phyloP scores from a whole-genome alignment of 2,797 vertebrate genomes.

The Mus spretus region DNA sequence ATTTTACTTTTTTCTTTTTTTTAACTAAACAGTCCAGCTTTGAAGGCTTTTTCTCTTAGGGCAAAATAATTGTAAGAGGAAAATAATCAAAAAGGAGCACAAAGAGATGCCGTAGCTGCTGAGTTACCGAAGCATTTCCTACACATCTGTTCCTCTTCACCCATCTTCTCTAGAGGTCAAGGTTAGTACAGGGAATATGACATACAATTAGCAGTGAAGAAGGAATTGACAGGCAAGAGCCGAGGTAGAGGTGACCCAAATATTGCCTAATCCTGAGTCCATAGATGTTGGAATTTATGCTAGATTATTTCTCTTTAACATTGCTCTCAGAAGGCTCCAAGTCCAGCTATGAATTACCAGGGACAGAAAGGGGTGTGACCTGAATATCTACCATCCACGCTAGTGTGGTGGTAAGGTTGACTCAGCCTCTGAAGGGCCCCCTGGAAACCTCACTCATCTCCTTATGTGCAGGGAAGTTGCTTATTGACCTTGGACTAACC shows the following conservation, averaged over 20 bases:
- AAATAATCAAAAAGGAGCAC: background rate
- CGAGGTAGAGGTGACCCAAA: background rate
- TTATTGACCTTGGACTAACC: background rate
- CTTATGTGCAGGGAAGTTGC: too few relatives aligned
- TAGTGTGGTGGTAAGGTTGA: background rate
- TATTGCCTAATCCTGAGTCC: background rate
- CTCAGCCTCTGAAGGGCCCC: background rate
- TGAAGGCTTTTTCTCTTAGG: background rate
- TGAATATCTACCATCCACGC: background rate
- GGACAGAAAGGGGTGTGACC: background rate
- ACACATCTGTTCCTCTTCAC: background rate
- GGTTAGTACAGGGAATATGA: background rate
- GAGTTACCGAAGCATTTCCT: background rate
- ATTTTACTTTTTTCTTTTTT: background rate
- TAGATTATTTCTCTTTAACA: background rate
- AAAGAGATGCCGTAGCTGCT: background rate
- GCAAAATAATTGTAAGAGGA: background rate
- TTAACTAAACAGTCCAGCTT: background rate
- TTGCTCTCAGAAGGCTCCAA: background rate
- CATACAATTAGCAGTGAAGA: background rate
- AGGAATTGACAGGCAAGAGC: background rate
- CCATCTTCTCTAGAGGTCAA: too few relatives aligned
- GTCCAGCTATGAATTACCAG: background rate
- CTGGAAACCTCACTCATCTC: background rate
- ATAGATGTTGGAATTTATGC: background rate